Conservation (phyloP, 2,888 invertebrate genomes). For the Sinelater perroti region DNA sequence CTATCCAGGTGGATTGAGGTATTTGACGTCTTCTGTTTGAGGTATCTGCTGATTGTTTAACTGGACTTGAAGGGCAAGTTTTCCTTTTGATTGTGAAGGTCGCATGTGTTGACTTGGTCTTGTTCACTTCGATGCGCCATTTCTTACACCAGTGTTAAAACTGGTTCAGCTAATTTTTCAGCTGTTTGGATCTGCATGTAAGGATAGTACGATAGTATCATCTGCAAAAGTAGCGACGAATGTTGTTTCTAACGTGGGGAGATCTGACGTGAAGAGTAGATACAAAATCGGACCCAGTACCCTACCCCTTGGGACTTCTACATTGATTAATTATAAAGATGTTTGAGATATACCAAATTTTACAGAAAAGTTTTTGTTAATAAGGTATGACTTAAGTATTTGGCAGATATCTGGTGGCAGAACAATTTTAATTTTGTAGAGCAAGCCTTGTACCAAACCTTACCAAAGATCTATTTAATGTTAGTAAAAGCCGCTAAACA, state of each 20-base stretch:
- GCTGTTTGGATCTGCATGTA: constrained; percentile 2
- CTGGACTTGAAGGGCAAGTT: constrained; percentile 6
- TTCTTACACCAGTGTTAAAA: constrained; percentile 11
- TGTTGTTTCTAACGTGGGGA: constrained; percentile 1
- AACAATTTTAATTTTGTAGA: background rate
- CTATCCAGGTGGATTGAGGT: constrained; percentile 5
- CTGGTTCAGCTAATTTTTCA: background rate
- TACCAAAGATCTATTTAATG: no score
- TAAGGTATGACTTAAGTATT: background rate
- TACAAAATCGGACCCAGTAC: constrained; percentile 7
- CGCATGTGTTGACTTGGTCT: constrained; percentile 8
- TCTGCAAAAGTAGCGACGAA: constrained; percentile 12
- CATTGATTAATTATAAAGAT: constrained; percentile 4
- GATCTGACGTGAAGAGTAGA: constrained; percentile 3
- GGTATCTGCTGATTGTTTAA: constrained; percentile 11
- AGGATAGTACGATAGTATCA: constrained; percentile 5
- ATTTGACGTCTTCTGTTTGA: background rate
- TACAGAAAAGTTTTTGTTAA: background rate
- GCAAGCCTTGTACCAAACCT: no score
- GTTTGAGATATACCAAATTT: constrained; percentile 3
- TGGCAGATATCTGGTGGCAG: background rate
- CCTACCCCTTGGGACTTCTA: constrained; percentile 6
- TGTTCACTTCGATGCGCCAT: constrained; percentile 5
- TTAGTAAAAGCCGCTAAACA: no score
- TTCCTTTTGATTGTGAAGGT: constrained; percentile 5